Conservation (phyloP, 2,113 vertebrate genomes). For the Sylvia atricapilla region DNA sequence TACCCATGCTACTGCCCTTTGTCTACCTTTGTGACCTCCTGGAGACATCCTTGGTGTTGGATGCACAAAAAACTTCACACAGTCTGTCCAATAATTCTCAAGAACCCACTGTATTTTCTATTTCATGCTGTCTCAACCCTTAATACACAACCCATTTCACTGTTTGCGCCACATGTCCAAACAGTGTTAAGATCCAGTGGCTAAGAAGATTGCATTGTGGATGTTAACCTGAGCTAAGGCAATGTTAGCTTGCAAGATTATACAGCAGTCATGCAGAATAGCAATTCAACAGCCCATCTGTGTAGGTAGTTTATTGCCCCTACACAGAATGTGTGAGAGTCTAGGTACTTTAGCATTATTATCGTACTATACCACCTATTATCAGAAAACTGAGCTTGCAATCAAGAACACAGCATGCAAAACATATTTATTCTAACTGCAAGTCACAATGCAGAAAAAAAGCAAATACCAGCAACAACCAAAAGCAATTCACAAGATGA, state of each 20-base stretch:
- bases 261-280: background rate
- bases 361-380: background rate
- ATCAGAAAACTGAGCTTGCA: background rate
- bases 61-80: background rate
- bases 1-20: background rate
- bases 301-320: background rate
- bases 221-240: background rate
- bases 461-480: background rate
- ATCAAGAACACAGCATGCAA: conserved; percentile 11
- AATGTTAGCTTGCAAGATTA: background rate
- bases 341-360: background rate
- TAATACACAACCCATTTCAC: background rate
- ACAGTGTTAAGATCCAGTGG: background rate
- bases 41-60: background rate
- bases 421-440: background rate
- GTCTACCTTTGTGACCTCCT: background rate
- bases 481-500: background rate
- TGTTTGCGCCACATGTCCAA: background rate
- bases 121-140: background rate
- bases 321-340: background rate
- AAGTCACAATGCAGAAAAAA: background rate
- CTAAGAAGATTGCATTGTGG: background rate
- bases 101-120: background rate
- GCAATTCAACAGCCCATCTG: background rate
- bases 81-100: background rate